A percentile compares a stretch with the other conserved stretches of the same genome.
These are phyloP conservation scores for Apis laboriosa DNA, from an alignment of 1,140 invertebrate species.

Conservation along the genomic window DNA sequence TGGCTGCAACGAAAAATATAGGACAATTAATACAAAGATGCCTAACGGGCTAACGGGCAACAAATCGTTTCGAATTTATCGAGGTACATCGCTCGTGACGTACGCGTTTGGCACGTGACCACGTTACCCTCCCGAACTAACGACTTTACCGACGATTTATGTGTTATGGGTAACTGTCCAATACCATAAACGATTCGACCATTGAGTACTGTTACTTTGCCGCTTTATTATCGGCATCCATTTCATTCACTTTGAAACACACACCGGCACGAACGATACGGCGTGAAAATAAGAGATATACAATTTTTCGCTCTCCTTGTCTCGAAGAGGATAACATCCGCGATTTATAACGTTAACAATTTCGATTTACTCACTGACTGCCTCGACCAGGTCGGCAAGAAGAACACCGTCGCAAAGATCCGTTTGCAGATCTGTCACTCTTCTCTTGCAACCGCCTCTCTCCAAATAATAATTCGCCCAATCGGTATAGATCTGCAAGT, in stretches of 20 bases:
- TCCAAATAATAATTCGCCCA: slow-evolving; percentile 99
- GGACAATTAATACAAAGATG: slow-evolving; percentile 39
- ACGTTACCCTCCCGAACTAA: slow-evolving; percentile 47
- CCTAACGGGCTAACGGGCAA: slow-evolving; percentile 26
- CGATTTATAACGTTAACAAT: no score
- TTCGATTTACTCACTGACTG: slow-evolving; percentile 90
- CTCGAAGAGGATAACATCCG: no score
- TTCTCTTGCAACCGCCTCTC: slow-evolving; percentile 90
- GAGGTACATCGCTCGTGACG: slow-evolving; percentile 45
- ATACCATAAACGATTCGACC: slow-evolving; percentile 62
- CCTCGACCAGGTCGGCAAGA: slow-evolving; percentile 95
- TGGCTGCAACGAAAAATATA: slow-evolving; percentile 83
- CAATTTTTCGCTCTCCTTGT: no score
- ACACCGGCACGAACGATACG: neutral
- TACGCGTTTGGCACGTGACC: slow-evolving; percentile 59
- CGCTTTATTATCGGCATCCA: slow-evolving; percentile 18
- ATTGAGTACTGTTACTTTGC: slow-evolving; percentile 56
- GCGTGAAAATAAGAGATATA: no score
- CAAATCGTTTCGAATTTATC: slow-evolving; percentile 30
- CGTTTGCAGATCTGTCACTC: slow-evolving; percentile 91
- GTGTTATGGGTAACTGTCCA: slow-evolving; percentile 67
- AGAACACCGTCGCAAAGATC: slow-evolving; percentile 96
- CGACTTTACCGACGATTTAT: slow-evolving; percentile 60
- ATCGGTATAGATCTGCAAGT: slow-evolving; percentile 95
- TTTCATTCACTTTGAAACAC: slow-evolving; percentile 20